Base-by-base conservation (phyloP, 1,140 invertebrate genomes). In the Meteorus sp. region DNA sequence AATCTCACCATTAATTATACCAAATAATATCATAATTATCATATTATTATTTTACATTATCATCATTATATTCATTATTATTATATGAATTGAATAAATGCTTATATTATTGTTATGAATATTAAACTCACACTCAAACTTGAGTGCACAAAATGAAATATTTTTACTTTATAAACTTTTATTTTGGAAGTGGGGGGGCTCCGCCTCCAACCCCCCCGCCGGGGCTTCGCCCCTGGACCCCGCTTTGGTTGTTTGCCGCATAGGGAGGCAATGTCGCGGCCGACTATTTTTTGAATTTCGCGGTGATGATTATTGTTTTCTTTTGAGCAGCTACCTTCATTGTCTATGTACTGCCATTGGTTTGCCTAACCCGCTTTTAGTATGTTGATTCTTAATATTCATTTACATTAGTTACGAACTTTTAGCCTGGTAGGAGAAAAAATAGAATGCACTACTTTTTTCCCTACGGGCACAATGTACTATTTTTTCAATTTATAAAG, bases 331-430 rank as follows among this genome's bases (percentile, higher is more conserved):
- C n/a, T n/a, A n/a, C n/a, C n/a, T 37, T 37, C 15, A 37, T 37
- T 37, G 15, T 37, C 15, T 37, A 37, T 37, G 15, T 37, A 9
- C 33, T 37, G 33, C 15, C 33, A 37, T 37, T 37, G 33, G 9
- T 37, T 11, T 13, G 33, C 33, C 33, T 37, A 37, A 37, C 33
- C 33, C 15, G 9, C 2, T 13, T 37, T 37, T 37, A 37, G 33
- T 37, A 37, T 9, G 33, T 37, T 13, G 15, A 37, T 37, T 37
- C 2, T 37, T 13, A 13, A 37, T 37, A 37, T 37, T 3, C 15
- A 37, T n/a, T 37, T 37, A 37, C 33, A 37, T 37, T 37, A 37
- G 15, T 37, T 37, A 37, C 33, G 33, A 37, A 37, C 33, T 37
- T 37, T 37, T 37, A 13, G 33, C 33, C 33, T 37, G 33, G 33